Evolutionary conservation across 2,113 vertebrate species (phyloP).

Genomic region (Sciurus niger): DNA sequence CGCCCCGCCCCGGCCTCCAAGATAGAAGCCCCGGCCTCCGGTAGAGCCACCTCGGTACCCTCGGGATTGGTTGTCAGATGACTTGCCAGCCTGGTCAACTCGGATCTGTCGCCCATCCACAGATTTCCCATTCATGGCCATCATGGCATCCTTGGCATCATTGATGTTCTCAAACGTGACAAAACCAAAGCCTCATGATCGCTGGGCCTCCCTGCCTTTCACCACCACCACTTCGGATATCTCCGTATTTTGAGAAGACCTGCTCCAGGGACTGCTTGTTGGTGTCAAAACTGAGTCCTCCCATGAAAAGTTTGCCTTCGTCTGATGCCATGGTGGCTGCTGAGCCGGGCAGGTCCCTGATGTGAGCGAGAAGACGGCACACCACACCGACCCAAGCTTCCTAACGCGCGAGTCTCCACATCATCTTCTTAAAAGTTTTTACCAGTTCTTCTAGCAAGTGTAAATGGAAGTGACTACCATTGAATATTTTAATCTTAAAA

Average conservation of each 20-base stretch:
- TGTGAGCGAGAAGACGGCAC: too few relatives aligned
- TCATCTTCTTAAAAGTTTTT: not conserved
- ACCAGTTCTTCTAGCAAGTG: not conserved
- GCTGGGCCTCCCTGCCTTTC: conserved; percentile 96
- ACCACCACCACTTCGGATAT: conserved; percentile 96
- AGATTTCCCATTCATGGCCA: conserved; percentile 98
- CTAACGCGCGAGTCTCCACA: too few relatives aligned
- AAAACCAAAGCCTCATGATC: conserved; percentile 97
- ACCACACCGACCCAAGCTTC: too few relatives aligned
- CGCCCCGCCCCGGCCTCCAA: conserved; percentile 90
- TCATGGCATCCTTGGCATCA: conserved; percentile 97
- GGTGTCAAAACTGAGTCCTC: conserved; percentile 97
- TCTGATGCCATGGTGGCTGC: conserved; percentile 93
- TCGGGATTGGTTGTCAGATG: conserved; percentile 91
- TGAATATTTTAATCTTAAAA: conserved; percentile 54
- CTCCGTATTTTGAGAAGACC: conserved; percentile 96
- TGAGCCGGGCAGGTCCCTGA: too few relatives aligned
- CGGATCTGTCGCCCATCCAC: conserved; percentile 96
- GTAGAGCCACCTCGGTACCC: conserved; percentile 90
- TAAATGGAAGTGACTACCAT: conserved; percentile 5
- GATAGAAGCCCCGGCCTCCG: conserved; percentile 91
- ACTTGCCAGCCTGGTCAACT: conserved; percentile 97
- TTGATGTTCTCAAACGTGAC: conserved; percentile 98
- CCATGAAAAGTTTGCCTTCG: conserved; percentile 97
- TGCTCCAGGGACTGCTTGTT: conserved; percentile 95